Percentiles rank a stretch among this genome's conserved stretches.
Evolutionary conservation across 2,113 vertebrate genomes (phyloP).

Genomic region (Dermatemys mawii): DNA sequence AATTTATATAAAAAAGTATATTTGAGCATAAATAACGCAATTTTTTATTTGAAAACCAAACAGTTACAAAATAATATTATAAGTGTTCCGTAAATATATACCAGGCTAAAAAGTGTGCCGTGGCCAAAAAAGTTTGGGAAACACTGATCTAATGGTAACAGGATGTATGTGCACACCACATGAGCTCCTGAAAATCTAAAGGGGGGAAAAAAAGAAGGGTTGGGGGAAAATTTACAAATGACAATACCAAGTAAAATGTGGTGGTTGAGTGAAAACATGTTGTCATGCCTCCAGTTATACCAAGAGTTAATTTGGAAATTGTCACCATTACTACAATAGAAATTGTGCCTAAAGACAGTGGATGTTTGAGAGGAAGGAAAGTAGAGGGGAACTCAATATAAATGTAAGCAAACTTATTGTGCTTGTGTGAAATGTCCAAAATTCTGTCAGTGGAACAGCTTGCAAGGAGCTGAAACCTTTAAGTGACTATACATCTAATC

Average conservation of each 20-base stretch:
- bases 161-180: neutral
- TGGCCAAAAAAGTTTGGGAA: too few species aligned
- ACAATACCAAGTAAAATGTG: neutral
- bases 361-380: neutral
- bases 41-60: too few species aligned
- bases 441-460: neutral
- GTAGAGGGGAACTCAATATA: neutral
- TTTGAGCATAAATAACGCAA: too few species aligned
- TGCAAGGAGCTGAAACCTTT: neutral
- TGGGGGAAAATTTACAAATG: neutral
- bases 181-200: neutral
- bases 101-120: too few species aligned
- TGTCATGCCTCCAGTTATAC: neutral
- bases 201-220: neutral
- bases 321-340: neutral
- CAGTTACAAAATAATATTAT: too few species aligned
- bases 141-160: neutral
- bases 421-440: neutral
- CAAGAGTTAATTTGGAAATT: neutral
- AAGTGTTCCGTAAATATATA: too few species aligned
- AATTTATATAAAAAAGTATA: too few species aligned
- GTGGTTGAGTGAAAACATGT: neutral
- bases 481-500: rapidly evolving
- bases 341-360: neutral
- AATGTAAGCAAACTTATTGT: too few species aligned